Evolutionary conservation across 2,113 vertebrate genomes (phyloP).

Genomic region (Brachyhypopomus gauderio): DNA sequence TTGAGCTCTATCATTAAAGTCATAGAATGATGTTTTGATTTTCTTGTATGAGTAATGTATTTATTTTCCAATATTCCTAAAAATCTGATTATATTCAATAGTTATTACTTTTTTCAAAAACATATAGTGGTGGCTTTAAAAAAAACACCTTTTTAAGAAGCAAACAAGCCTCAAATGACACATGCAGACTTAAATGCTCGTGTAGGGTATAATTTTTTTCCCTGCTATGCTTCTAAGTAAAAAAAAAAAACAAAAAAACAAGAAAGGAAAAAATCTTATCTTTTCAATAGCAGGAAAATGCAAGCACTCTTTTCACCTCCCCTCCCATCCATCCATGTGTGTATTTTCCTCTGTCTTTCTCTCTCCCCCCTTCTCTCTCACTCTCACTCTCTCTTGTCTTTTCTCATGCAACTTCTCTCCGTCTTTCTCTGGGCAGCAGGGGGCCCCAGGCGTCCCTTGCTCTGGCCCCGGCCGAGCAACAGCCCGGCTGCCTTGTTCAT

Average conservation of each 20-base stretch:
- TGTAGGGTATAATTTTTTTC: background rate
- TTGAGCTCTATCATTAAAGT: too few relatives aligned
- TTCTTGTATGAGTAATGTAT: background rate
- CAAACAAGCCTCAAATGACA: background rate
- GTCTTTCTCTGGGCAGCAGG: constrained; percentile 64
- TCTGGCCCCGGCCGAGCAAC: constrained; percentile 29
- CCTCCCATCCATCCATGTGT: too few relatives aligned
- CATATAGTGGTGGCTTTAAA: too few relatives aligned
- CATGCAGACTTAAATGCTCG: constrained; percentile 2
- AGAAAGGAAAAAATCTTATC: background rate
- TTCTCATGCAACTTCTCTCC: constrained; percentile 13
- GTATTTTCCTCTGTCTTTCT: constrained; percentile 2
- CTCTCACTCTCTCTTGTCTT: background rate
- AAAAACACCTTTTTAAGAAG: background rate
- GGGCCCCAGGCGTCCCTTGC: constrained; percentile 57
- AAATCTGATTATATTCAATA: background rate
- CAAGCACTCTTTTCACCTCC: constrained; percentile 10
- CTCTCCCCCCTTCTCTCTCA: constrained; percentile 4
- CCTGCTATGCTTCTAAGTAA: background rate
- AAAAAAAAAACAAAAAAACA: background rate
- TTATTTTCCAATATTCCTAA: background rate
- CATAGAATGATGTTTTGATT: background rate
- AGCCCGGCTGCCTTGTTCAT: constrained; percentile 61
- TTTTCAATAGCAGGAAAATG: constrained; percentile 41
- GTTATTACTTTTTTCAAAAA: too few relatives aligned